phyloP scores from a whole-genome alignment of 2,797 vertebrate species.

The Rhinogobio ventralis region DNA sequence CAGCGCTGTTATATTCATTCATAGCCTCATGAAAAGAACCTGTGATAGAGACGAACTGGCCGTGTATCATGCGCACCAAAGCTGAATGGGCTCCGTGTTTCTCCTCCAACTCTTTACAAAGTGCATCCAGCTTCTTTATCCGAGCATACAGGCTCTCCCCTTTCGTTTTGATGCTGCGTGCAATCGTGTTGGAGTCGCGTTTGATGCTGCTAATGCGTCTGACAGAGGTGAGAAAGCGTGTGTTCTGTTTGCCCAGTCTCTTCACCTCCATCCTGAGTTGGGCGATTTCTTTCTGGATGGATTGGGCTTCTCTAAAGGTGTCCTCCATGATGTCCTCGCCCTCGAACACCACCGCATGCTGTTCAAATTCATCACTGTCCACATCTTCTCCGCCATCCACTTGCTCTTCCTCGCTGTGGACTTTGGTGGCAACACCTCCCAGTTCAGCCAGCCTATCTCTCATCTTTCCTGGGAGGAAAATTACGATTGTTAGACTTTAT shows the following conservation, averaged over 20 bases:
- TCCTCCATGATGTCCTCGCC: conserved; percentile 84
- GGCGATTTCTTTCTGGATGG: conserved; percentile 85
- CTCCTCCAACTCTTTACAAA: conserved; percentile 79
- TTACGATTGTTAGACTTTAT: conserved; percentile 25
- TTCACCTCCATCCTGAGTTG: conserved; percentile 85
- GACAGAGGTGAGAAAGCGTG: conserved; percentile 94
- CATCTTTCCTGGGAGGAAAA: conserved; percentile 82
- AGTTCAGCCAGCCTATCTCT: conserved; percentile 90
- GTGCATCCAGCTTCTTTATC: conserved; percentile 80
- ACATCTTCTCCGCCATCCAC: conserved; percentile 24
- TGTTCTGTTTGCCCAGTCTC: conserved; percentile 90
- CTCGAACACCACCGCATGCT: conserved; percentile 81
- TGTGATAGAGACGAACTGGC: conserved; percentile 84
- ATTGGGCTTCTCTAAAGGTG: conserved; percentile 85
- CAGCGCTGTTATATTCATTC: conserved; percentile 89
- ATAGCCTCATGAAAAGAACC: conserved; percentile 86
- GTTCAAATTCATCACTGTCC: conserved; percentile 57
- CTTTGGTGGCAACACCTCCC: conserved; percentile 66
- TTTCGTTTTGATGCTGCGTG: conserved; percentile 89
- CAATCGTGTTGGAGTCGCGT: conserved; percentile 90
- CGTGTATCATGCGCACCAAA: conserved; percentile 83
- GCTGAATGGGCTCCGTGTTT: conserved; percentile 79
- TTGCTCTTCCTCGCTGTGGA: conserved; percentile 34
- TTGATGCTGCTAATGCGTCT: conserved; percentile 97
- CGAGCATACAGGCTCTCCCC: conserved; percentile 86